Evolutionary conservation across 2,113 vertebrate species (phyloP).

Genomic region (Pseudolaguvia tuberculata): DNA sequence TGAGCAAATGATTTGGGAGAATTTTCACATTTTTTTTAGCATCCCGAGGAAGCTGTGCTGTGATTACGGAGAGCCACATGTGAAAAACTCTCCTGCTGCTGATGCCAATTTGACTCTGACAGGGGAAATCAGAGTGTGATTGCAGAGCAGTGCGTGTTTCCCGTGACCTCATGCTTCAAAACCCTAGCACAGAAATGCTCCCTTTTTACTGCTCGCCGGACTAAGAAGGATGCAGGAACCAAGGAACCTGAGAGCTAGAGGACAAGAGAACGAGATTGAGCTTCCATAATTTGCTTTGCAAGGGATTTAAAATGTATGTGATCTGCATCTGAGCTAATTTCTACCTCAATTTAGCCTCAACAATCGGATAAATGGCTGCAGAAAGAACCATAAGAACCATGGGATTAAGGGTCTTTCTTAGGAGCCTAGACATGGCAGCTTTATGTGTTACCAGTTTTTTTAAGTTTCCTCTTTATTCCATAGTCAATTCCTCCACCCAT

Average conservation of each 20-base stretch:
- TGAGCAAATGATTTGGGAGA: background rate
- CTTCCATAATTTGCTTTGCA: background rate
- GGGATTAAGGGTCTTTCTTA: too few species aligned
- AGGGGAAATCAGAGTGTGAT: constrained; percentile 32
- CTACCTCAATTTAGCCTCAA: background rate
- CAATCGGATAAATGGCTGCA: too few species aligned
- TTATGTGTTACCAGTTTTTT: too few species aligned
- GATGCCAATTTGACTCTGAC: constrained; percentile 29
- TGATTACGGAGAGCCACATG: constrained; percentile 24
- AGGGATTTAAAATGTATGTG: background rate
- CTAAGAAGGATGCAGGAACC: background rate
- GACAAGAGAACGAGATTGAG: background rate
- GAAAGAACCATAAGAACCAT: background rate
- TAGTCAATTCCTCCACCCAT: too few species aligned
- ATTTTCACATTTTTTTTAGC: constrained; percentile 22
- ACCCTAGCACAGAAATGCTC: background rate
- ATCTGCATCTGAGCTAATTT: background rate
- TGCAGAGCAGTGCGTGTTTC: constrained; percentile 15
- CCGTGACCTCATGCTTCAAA: constrained; percentile 31
- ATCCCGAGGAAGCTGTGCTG: constrained; percentile 31
- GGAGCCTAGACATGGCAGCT: too few species aligned
- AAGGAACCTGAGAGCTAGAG: too few species aligned
- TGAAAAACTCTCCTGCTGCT: constrained; percentile 28
- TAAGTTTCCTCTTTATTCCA: too few species aligned
- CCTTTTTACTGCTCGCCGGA: constrained; percentile 19